Base-by-base conservation (phyloP, 1,140 invertebrate species). In the Rhynchophorus ferrugineus region DNA sequence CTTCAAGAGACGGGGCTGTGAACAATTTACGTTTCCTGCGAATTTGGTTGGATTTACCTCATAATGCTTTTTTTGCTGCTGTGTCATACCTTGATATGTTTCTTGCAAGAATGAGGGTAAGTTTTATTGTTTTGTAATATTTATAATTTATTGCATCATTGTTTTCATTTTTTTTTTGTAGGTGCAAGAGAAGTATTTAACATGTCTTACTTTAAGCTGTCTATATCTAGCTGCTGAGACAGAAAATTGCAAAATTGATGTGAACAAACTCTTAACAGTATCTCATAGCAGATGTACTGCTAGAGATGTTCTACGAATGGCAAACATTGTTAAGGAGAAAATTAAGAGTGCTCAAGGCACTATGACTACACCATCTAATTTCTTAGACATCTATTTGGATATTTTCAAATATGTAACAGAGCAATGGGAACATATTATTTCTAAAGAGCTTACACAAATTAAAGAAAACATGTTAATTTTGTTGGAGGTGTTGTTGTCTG, bases 221-320 rank as follows among this genome's bases (percentile, higher is more conserved):
- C 46, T 65, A 9, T 58, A 60, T 39, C 34, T 63, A 19, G 58
- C 61, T 17, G 37, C 58, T 9, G 55, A 54, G 24, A 43, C 44
- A 29, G 60, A 63, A 18, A 46, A 54, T 13, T 50, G 29, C 14
- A 38, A 46, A 19, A 43, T 61, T 20, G 52, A 63, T 51, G 50
- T 52, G 11, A 44, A 52, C 19, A 41, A 58, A 21, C 42, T 63
- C 29, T 54, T 64, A 14, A 57, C 42, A 22, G 49, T 64, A 13
- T 61, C 63, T 8, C 59, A 60, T 44, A 58, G 51, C 24, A 61
- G 57, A 36, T 63, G 63, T 49, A 54, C 53, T 11, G 44, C 56
- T 7, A 57, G 56, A 18, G 63, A 64, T 57, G 46, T 64, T 34
- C 39, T 58, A 17, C 57, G 63, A 6, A 64, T 64, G 63, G 55